phyloP scores from a whole-genome alignment of 2,888 invertebrate species.

The Drosophila leonis region DNA sequence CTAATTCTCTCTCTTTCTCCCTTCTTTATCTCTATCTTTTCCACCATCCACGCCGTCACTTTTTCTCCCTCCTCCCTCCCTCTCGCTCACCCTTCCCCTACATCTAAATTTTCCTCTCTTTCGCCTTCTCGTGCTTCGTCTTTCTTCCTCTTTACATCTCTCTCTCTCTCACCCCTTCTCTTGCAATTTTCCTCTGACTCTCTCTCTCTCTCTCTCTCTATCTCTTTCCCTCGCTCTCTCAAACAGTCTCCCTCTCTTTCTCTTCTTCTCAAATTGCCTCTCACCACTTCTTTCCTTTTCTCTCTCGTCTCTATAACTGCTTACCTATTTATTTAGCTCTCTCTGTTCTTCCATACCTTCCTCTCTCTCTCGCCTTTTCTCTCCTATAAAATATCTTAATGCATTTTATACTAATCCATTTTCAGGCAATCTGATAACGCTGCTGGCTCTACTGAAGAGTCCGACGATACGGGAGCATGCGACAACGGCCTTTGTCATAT shows the following conservation, averaged over 20 bases:
- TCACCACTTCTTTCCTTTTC: not conserved
- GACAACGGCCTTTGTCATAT: slow-evolving; percentile 94
- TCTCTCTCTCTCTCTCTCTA: not conserved
- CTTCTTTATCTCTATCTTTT: too few relatives aligned
- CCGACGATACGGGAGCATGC: slow-evolving; percentile 93
- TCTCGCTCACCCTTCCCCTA: too few relatives aligned
- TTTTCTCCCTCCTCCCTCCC: too few relatives aligned
- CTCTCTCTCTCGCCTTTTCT: not conserved
- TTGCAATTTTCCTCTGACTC: not conserved
- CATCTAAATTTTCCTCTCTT: too few relatives aligned
- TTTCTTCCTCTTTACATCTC: too few relatives aligned
- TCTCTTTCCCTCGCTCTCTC: not conserved
- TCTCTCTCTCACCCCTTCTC: too few relatives aligned
- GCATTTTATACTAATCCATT: not conserved
- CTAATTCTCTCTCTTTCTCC: not conserved
- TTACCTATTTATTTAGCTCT: too few relatives aligned
- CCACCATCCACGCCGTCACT: too few relatives aligned
- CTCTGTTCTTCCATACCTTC: too few relatives aligned
- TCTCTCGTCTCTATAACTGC: too few relatives aligned
- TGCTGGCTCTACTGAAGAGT: slow-evolving; percentile 91
- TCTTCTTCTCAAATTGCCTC: not conserved
- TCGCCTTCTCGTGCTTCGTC: too few relatives aligned
- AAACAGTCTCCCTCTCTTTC: not conserved
- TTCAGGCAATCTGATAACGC: slow-evolving; percentile 93
- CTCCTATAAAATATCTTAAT: not conserved